A percentile compares a stretch with the other conserved stretches of the same genome.
Conservation (phyloP, 2,888 invertebrate genomes). For the Bellardia pandia region DNA sequence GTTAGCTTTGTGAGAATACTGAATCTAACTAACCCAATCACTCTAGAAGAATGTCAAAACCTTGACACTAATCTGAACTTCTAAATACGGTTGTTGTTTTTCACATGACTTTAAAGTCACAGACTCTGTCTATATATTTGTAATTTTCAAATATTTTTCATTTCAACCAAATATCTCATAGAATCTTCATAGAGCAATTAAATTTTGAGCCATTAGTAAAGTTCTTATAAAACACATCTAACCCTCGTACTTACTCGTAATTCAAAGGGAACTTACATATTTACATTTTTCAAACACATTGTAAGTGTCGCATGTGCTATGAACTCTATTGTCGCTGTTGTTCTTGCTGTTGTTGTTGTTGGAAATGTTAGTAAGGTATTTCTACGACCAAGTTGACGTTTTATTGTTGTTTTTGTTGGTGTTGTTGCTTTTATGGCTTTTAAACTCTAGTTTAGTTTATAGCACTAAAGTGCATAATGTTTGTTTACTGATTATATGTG, state of each 20-base stretch:
- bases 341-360: constrained; percentile 5
- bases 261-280: neutral
- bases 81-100: no score
- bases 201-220: neutral
- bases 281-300: constrained; percentile 35
- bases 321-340: constrained; percentile 41
- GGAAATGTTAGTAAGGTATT: constrained; percentile 40
- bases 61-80: no score
- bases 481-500: constrained; percentile 67
- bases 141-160: no score
- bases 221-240: neutral
- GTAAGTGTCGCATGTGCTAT: constrained; percentile 40
- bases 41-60: no score
- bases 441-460: constrained; percentile 70
- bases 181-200: no score
- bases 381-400: constrained; percentile 35
- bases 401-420: constrained; percentile 25
- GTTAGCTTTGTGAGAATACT: no score
- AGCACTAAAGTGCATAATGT: constrained; percentile 66
- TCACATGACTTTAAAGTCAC: no score
- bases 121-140: no score
- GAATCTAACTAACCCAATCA: no score
- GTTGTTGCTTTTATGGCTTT: constrained; percentile 51
- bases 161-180: no score
- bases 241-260: constrained; percentile 23